Evolutionary conservation across 2,113 vertebrate species (phyloP), one percentile per base, ranked within the genome.

Genomic region (Strix aluco): DNA sequence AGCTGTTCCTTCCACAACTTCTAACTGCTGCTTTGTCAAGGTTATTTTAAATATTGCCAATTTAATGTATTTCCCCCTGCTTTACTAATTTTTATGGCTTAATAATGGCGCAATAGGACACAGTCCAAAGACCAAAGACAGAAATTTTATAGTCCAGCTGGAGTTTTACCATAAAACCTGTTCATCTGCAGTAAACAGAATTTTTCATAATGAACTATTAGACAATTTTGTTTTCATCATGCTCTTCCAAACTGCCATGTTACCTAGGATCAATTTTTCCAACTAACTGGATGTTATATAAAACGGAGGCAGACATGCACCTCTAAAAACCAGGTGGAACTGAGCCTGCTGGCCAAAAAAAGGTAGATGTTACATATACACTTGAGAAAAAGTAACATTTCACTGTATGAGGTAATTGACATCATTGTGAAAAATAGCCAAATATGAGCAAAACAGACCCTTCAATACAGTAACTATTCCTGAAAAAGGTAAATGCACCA

Each of bases 31-130:
- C 5, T 65, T 90, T 91, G 22, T 95, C 72, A 81, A 73, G 3
- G 5, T 74, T 74, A 84, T 82, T 95, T 77, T 62, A 86, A 90
- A 61, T 77, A 88, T 74, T 66, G 29, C 36, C 19, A 32, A 46
- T 84, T 81, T 65, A 74, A 52, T 55, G 25, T 49, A 61, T 70
- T 92, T 54, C 42, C 59, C 32, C 29, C 13, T 29, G 38, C 55
- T 92, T 88, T 77, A 66, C 52, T 79, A 52, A 80, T 83, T 92
- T 93, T 90, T 91, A 74, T 77, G 66, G 67, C 67, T 89, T 80
- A 83, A 54, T 73, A 86, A 79, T 12, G 21, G 62, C 1, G 3
- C 18, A 65, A 58, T 94, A 85, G 73, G 46, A 85, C 29, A 59
- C 18, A 83, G 59, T 54, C 49, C 58, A 88, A 51, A 62, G 62